These are phyloP conservation scores for Saiga tatarica DNA, from an alignment of 2,113 vertebrate species.

Conservation along the genomic window DNA sequence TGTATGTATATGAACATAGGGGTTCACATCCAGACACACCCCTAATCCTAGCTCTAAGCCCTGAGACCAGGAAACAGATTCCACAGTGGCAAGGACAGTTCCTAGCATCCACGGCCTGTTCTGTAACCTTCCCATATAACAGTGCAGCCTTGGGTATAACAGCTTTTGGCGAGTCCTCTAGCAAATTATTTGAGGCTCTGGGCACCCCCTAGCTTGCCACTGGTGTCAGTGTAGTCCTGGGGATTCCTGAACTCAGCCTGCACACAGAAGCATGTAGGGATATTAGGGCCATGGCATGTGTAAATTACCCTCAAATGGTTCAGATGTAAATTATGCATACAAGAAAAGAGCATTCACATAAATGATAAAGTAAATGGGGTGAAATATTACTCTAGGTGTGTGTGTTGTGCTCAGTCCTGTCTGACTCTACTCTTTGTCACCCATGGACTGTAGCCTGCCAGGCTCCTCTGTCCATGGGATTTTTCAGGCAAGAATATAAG, in stretches of 20 bases:
- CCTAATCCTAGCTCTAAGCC: neutral
- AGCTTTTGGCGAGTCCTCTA: neutral
- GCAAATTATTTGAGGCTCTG: neutral
- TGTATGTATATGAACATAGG: neutral
- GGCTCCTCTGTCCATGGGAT: neutral
- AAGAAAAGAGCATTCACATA: neutral
- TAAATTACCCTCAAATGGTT: neutral
- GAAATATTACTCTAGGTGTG: neutral
- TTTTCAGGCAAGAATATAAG: neutral
- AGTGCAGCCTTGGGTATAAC: neutral
- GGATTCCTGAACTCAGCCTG: neutral
- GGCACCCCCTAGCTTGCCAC: neutral
- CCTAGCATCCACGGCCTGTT: neutral
- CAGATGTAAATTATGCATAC: neutral
- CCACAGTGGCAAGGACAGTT: neutral
- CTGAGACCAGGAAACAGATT: neutral
- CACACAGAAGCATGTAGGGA: neutral
- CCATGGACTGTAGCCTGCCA: neutral
- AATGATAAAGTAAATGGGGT: neutral
- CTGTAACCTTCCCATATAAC: neutral
- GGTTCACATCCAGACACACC: neutral
- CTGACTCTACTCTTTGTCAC: neutral
- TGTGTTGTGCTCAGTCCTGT: neutral
- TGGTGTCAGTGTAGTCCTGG: neutral
- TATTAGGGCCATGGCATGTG: neutral